Base-by-base conservation (phyloP, 1,140 invertebrate genomes). In the Drosophila littoralis region DNA sequence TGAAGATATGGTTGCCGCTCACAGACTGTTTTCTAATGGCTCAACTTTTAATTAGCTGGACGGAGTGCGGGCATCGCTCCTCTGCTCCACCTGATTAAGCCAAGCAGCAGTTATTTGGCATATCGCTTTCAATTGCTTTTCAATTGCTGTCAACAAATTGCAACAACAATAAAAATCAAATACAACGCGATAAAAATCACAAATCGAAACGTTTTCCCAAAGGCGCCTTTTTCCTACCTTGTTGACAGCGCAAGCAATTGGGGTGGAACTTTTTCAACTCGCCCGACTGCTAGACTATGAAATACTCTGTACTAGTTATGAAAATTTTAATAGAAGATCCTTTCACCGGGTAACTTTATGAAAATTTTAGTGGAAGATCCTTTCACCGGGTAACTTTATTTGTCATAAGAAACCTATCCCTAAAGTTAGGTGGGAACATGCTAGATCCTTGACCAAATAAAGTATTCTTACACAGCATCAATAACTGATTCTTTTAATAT, bases 11-110 rank as follows among this genome's bases (percentile, higher is more conserved):
- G 32, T 8, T 36, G 51, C 33, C 36, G 32, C 7, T 32, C 28
- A n/a, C 22, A 9, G 28, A 55, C 46, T 40, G 51, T 59, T 52
- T 68, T 71, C 17, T 43, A 77, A 83, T 80, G 84, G 46, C 17
- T 43, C 54, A 88, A 88, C 72, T 89, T 88, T 88, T 88, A 88
- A 88, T 88, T 88, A 88, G 83, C 76, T 54, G 4, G 8, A 42
- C 12, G n/a, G n/a, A 17, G n/a, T 5, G 13, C 13, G 15, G 4
- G 13, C 38, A 4, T 35, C 42, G 12, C 28, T 22, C 22, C 12
- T 0, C 7, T 38, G 8, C 6, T 35, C 8, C 17, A 1, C 9
- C 36, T 28, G 45, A 17, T 48, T 28, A 3, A 3, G 22, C 22
- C 22, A 22, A 22, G 2, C 22, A 71, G 60, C 68, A 40, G 40